A percentile compares a stretch with the other conserved stretches of the same genome.
These are phyloP conservation scores for Drosophila leontia DNA, from an alignment of 1,140 invertebrate species.

Conservation along the genomic window DNA sequence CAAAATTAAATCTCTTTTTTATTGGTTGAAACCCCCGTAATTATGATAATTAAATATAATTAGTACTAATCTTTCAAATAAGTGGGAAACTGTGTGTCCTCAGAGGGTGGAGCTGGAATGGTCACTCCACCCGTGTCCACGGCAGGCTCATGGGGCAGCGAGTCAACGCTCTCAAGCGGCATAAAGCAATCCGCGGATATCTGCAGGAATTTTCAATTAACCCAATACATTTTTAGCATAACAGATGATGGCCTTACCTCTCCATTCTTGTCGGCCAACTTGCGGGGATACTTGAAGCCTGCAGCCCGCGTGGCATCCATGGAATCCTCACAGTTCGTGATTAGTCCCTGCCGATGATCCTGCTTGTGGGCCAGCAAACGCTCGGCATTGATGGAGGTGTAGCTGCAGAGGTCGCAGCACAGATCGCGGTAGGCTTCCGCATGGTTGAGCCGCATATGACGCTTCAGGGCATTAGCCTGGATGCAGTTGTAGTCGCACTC, in stretches of 20 bases:
- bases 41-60: no score
- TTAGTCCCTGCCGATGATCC: constrained; percentile 70
- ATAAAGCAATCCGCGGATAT: constrained; percentile 85
- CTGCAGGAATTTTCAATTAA: neutral
- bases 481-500: constrained; percentile 67
- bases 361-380: constrained; percentile 62
- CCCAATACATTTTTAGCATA: fast-evolving
- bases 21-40: no score
- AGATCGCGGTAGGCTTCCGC: constrained; percentile 59
- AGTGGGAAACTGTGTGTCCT: constrained; percentile 76
- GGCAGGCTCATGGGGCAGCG: constrained; percentile 85
- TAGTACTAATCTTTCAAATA: constrained; percentile 64
- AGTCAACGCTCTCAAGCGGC: constrained; percentile 85
- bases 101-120: constrained; percentile 86
- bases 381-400: constrained; percentile 61
- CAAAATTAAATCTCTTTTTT: neutral
- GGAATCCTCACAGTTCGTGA: constrained; percentile 66
- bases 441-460: constrained; percentile 69
- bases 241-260: constrained; percentile 19
- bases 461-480: constrained; percentile 65
- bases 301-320: constrained; percentile 55
- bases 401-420: constrained; percentile 68
- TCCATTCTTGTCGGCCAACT: constrained; percentile 55
- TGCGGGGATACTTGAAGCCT: constrained; percentile 54
- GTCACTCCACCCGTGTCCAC: constrained; percentile 88